These are phyloP conservation scores for Megaceryle torquata DNA, from an alignment of 2,113 vertebrate genomes.

Conservation along the genomic window DNA sequence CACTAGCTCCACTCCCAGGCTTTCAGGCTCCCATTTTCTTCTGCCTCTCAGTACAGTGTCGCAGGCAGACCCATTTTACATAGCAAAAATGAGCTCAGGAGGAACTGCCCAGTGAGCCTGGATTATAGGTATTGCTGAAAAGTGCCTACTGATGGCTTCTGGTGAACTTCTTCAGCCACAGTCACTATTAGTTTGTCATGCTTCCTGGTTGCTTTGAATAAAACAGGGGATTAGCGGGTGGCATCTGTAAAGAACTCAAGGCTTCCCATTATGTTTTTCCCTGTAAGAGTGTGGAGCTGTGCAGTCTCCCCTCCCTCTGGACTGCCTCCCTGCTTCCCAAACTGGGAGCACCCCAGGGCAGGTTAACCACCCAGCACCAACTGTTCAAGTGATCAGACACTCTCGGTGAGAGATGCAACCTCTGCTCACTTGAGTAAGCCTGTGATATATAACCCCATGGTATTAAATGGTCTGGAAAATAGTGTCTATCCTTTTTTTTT, in stretches of 20 bases:
- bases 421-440: background rate
- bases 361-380: background rate
- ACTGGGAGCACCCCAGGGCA: accelerated
- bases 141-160: background rate
- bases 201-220: background rate
- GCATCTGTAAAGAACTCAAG: background rate
- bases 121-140: background rate
- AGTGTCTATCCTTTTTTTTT: background rate
- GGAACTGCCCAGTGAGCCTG: background rate
- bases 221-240: background rate
- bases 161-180: background rate
- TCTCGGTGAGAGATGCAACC: background rate
- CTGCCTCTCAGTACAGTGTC: background rate
- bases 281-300: accelerated
- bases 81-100: background rate
- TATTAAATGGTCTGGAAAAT: background rate
- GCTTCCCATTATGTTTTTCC: background rate
- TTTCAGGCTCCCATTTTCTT: background rate
- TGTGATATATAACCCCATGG: background rate
- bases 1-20: background rate
- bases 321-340: background rate
- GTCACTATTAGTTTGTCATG: background rate
- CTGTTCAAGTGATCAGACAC: background rate
- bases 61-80: background rate
- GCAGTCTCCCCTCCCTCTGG: background rate